These are phyloP conservation scores for Alosa alosa DNA, from an alignment of 2,113 vertebrate species.

Conservation along the genomic window DNA sequence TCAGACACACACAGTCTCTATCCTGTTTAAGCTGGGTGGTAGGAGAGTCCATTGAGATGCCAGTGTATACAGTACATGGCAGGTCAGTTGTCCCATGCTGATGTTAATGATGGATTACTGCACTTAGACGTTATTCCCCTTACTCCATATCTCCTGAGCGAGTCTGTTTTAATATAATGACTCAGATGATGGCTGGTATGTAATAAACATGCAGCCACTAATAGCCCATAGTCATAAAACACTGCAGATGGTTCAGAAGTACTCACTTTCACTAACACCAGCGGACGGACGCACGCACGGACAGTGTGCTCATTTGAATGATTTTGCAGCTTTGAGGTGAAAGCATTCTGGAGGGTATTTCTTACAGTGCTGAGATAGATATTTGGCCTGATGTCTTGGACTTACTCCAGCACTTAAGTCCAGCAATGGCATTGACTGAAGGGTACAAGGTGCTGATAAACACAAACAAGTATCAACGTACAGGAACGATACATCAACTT, in stretches of 20 bases:
- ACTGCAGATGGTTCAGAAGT: not conserved
- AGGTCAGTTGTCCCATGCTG: not conserved
- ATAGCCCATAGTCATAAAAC: slow-evolving; percentile 33
- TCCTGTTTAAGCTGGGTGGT: not conserved
- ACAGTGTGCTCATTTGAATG: slow-evolving; percentile 31
- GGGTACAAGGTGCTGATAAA: slow-evolving; percentile 26
- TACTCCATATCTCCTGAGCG: not conserved
- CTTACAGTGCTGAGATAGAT: slow-evolving; percentile 24
- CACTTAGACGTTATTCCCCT: not conserved
- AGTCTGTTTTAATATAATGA: not conserved
- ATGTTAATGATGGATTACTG: slow-evolving; percentile 2
- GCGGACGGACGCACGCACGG: not conserved
- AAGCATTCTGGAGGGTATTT: slow-evolving; percentile 21
- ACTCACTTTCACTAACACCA: not conserved
- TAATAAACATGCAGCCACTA: slow-evolving; percentile 16
- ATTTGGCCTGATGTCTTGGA: slow-evolving; percentile 28
- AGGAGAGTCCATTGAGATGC: not conserved
- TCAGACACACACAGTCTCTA: not conserved
- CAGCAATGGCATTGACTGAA: not conserved
- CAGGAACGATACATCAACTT: not conserved
- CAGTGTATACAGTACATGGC: not conserved
- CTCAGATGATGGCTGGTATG: not conserved
- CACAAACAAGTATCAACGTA: not conserved
- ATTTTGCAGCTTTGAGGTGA: slow-evolving; percentile 35
- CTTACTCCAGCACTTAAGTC: slow-evolving; percentile 9